These are phyloP conservation scores for Aleiodes leptofemur DNA, from an alignment of 2,888 invertebrate species.

Conservation along the genomic window DNA sequence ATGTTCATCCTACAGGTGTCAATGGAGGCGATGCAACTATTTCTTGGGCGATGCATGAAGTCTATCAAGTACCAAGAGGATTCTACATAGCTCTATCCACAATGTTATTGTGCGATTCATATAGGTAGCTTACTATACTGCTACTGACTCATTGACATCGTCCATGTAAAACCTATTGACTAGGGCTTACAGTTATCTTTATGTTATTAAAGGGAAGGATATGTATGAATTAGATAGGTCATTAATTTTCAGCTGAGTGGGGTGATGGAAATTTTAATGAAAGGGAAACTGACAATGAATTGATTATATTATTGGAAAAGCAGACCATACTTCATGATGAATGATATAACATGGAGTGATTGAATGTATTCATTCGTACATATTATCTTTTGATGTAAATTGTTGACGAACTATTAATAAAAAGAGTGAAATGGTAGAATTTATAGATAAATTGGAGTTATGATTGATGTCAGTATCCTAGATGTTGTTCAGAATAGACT, in stretches of 20 bases:
- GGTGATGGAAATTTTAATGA: neutral
- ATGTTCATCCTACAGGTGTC: neutral
- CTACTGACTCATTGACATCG: conserved; percentile 67
- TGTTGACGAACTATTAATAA: conserved; percentile 54
- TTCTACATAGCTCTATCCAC: conserved; percentile 26
- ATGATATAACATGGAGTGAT: conserved; percentile 35
- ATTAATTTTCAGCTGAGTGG: conserved; percentile 21
- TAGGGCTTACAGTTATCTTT: conserved; percentile 75
- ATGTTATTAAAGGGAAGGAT: conserved; percentile 46
- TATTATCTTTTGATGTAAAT: conserved; percentile 73
- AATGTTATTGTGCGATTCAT: conserved; percentile 33
- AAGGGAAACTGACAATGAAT: neutral
- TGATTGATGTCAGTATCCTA: too few species aligned
- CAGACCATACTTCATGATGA: conserved; percentile 3
- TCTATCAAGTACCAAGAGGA: conserved; percentile 27
- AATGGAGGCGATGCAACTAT: conserved; percentile 34
- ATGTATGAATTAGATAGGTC: conserved; percentile 73
- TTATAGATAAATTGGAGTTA: too few species aligned
- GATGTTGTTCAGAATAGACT: too few species aligned
- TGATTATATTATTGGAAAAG: conserved; percentile 3
- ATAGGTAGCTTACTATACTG: conserved; percentile 37
- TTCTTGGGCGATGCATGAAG: conserved; percentile 8
- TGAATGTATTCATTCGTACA: conserved; percentile 66
- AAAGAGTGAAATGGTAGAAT: neutral
- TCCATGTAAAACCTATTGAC: conserved; percentile 75